Base-by-base conservation (phyloP, 2,113 vertebrate species). In the Panthera uncia region DNA sequence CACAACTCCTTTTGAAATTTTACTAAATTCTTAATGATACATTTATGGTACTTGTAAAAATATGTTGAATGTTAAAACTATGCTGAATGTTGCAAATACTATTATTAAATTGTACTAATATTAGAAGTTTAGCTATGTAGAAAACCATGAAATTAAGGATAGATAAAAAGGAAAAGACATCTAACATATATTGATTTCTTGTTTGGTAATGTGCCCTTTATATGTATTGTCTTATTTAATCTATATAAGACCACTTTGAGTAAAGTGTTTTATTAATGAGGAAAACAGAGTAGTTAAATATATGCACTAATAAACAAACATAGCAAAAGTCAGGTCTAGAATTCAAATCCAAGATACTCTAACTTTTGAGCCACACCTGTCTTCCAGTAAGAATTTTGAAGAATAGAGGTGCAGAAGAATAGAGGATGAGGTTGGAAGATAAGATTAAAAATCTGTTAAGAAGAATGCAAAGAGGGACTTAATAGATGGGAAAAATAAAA, bases 31-130 rank as follows among this genome's bases (percentile, higher is more conserved):
- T 96, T 88, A 61, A 27, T 76, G 36, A 50, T 94, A 16, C 1
- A 45, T 71, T 89, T 76, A 61, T 52, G 36, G 52, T 71, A 94
- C 31, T 81, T 89, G 25, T 76, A 82, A 95, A 95, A 90, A 68
- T 91, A 68, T 41, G 23, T 12, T 74, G 66, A 87, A 78, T 68
- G 33, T 48, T 79, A 15, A 95, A 95, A 90, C 63, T 89, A 68
- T 57, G 23, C 15, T 74, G 66, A 89, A 78, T 80, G 45, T 48
- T 79, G 11, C 25, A 94, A 94, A 78, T 71, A 4, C 6, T 76
- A 52, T 63, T 27, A 27, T 88, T 48, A 78, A 89, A 65, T 95
- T 69, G 41, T 74, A 80, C 21, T 89, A 66, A 65, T 29, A 10
- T 66, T 50, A 82, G 21, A 88, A 38, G 25, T n/a, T 41, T 66